A percentile compares a stretch with the other conserved stretches of the same genome.
These are phyloP conservation scores for Luperina testacea DNA, from an alignment of 2,888 invertebrate genomes.

Conservation along the genomic window DNA sequence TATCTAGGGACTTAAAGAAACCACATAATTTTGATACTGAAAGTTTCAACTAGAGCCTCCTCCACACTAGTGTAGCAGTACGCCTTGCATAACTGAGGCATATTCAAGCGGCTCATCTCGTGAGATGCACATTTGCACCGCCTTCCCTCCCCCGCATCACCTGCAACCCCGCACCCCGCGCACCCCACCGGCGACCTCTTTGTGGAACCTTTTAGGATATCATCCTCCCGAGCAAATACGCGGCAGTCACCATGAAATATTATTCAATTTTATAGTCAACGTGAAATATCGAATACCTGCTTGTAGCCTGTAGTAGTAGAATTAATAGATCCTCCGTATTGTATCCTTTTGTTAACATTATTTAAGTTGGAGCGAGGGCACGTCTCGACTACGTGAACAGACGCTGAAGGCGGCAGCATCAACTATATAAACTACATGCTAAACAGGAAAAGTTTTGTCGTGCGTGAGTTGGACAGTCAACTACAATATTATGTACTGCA, in stretches of 20 bases:
- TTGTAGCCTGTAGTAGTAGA: conserved; percentile 10
- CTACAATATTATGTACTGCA: too few species aligned
- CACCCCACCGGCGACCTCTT: conserved; percentile 70
- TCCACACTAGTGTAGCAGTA: conserved; percentile 32
- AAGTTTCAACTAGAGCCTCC: background rate
- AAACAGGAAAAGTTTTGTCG: conserved; percentile 8
- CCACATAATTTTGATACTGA: background rate
- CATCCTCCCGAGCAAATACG: conserved; percentile 60
- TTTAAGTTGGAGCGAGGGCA: conserved; percentile 22
- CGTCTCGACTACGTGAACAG: conserved; percentile 25
- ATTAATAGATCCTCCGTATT: conserved; percentile 18
- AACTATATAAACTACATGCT: conserved; percentile 12
- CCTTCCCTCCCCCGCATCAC: background rate
- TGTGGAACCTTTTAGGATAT: conserved; percentile 75
- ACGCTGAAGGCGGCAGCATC: too few species aligned
- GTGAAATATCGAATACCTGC: conserved; percentile 50
- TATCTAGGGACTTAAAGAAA: background rate
- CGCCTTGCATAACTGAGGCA: conserved; percentile 69
- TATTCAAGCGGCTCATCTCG: conserved; percentile 74
- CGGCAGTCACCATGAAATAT: conserved; percentile 59
- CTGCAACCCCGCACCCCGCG: conserved; percentile 6
- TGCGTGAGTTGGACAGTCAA: background rate
- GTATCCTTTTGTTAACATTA: conserved; percentile 14
- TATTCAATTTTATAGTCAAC: conserved; percentile 59
- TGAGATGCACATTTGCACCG: conserved; percentile 81